Base-by-base conservation (phyloP, 2,113 vertebrate species). In the Brachyhypopomus occidentalis region DNA sequence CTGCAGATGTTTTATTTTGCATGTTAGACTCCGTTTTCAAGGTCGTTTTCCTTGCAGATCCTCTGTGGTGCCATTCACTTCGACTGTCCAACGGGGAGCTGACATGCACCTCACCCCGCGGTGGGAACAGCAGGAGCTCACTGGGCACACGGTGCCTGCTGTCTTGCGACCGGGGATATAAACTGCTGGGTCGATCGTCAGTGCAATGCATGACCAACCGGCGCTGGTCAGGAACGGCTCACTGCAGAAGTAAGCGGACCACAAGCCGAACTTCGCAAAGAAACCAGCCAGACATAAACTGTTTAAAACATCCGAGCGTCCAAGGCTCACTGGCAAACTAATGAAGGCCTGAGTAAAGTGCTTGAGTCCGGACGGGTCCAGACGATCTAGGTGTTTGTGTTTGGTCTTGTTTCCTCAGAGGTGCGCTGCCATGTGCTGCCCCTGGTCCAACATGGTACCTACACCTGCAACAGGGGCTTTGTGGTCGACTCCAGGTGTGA, bases 401-500 rank as follows among this genome's bases (percentile, higher is more conserved):
- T 82, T 82, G 76, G 11, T 77, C 69, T 52, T 74, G 17, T 80
- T 79, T 69, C 72, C n/a, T 41, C 88, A 99, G 98, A 92, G 84
- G 88, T 96, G 79, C 95, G 95, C 52, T 99, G 98, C 90, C 94
- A 86, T 0, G 84, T 93, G 19, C 86, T 99, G 89, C 92, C 94
- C 0, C 88, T 95, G 0, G 91, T 97, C 85, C 87, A 90, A 3
- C 89, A 95, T 7, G 98, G 96, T 83, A 94, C 92, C 22, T 97
- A 97, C 84, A 90, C 86, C 59, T 99, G 98, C 91, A 94, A 93
- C 0, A 91, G 92, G 0, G 94, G 96, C 0, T 92, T 95, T 38
- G 85, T 94, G 86, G 94, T 96, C 85, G 95, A 97, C 88, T 98
- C 98, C 79, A 94, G 94, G 84, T 99, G 98, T 9, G 94, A 96